phyloP scores from a whole-genome alignment of 2,113 vertebrate species.

The Canis aureus region DNA sequence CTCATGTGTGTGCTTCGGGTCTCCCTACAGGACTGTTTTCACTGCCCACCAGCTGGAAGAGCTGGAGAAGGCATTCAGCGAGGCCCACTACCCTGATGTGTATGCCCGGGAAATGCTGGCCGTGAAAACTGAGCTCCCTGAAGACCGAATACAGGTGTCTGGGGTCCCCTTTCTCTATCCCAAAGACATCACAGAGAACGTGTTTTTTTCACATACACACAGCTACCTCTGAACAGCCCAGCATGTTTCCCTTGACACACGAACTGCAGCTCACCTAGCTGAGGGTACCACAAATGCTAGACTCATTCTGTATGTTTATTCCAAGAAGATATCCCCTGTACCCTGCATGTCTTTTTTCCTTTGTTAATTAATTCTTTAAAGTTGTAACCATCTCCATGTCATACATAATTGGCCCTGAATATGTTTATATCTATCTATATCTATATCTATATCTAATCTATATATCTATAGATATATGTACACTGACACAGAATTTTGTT shows the following conservation, averaged over 20 bases:
- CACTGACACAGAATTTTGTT: neutral
- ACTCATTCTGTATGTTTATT: neutral
- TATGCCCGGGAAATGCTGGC: constrained; percentile 97
- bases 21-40: constrained; percentile 93
- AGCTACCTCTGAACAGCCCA: neutral
- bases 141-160: constrained; percentile 96
- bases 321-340: neutral
- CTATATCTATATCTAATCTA: neutral
- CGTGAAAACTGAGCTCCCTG: constrained; percentile 96
- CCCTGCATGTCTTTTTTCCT: neutral
- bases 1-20: neutral
- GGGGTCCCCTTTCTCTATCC: neutral
- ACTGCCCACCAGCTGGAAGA: constrained; percentile 97
- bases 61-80: constrained; percentile 96
- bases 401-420: too few relatives aligned
- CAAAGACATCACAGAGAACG: neutral
- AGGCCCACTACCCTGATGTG: constrained; percentile 98
- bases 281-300: neutral
- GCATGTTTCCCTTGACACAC: neutral
- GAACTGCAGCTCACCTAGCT: neutral
- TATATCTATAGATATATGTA: neutral
- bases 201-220: neutral
- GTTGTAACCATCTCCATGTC: too few relatives aligned
- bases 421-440: neutral
- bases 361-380: constrained; percentile 13